Conservation (phyloP, 2,797 vertebrate genomes). For the Margarornis squamiger region DNA sequence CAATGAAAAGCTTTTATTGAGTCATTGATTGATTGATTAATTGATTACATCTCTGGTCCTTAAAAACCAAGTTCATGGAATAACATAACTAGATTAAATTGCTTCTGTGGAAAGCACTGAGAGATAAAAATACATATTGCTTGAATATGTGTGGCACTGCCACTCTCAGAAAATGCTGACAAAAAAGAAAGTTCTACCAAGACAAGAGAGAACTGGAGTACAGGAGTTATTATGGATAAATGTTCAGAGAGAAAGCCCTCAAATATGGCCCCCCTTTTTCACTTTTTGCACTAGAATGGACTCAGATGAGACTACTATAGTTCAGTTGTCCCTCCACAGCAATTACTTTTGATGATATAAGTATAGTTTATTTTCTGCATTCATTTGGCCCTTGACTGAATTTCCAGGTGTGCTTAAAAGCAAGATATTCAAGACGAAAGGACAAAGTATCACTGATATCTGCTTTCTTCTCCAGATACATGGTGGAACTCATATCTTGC, state of each 20-base stretch:
- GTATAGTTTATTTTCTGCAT: neutral
- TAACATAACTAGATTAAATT: neutral
- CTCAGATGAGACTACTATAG: neutral
- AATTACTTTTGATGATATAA: neutral
- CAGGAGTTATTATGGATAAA: neutral
- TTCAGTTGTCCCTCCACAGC: neutral
- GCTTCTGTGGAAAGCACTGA: neutral
- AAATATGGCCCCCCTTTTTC: neutral
- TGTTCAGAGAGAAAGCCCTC: neutral
- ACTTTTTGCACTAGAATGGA: neutral
- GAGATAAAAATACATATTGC: neutral
- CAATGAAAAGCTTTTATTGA: neutral
- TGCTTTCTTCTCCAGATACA: neutral
- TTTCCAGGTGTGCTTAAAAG: neutral
- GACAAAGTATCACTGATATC: neutral
- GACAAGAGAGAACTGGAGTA: neutral
- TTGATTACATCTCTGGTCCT: neutral
- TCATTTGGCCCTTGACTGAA: neutral
- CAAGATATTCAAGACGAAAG: neutral
- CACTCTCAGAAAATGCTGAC: neutral
- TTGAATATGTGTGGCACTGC: neutral
- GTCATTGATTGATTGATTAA: neutral
- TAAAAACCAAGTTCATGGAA: neutral
- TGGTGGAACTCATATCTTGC: neutral
- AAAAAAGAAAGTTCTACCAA: neutral